These are phyloP conservation scores for Conger conger DNA, from an alignment of 2,113 vertebrate genomes.

Conservation along the genomic window DNA sequence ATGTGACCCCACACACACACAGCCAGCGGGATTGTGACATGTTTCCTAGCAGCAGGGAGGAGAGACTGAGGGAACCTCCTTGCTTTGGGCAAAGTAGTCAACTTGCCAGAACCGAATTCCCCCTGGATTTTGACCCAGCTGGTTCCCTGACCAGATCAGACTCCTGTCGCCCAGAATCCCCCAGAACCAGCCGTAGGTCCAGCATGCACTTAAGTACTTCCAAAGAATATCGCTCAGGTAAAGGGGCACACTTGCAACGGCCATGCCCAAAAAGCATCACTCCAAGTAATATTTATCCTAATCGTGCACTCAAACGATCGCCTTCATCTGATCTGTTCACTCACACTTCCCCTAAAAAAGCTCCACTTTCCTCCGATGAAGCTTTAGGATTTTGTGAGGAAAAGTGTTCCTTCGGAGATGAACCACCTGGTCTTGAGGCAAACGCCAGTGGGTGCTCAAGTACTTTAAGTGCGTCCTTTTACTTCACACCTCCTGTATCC, in stretches of 20 bases:
- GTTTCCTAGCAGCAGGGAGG: neutral
- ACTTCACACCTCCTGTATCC: neutral
- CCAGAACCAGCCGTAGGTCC: neutral
- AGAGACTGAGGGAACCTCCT: neutral
- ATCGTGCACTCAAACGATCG: neutral
- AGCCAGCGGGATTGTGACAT: neutral
- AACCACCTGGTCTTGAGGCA: neutral
- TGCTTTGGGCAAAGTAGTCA: neutral
- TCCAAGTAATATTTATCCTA: neutral
- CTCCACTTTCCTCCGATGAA: neutral
- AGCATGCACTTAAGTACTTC: neutral
- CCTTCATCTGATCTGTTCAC: neutral
- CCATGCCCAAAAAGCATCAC: neutral
- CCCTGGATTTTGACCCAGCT: neutral
- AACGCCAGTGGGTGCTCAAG: neutral
- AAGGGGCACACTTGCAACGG: neutral
- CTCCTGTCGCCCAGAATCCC: neutral
- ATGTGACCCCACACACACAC: neutral
- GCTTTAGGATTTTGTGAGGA: neutral
- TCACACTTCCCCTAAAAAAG: neutral
- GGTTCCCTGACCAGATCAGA: neutral
- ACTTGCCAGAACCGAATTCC: neutral
- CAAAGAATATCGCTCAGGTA: neutral
- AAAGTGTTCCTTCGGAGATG: neutral
- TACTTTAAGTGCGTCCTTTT: slow-evolving; percentile 6